Evolutionary conservation across 1,140 invertebrate species (phyloP).

Genomic region (Drosophila novamexicana): DNA sequence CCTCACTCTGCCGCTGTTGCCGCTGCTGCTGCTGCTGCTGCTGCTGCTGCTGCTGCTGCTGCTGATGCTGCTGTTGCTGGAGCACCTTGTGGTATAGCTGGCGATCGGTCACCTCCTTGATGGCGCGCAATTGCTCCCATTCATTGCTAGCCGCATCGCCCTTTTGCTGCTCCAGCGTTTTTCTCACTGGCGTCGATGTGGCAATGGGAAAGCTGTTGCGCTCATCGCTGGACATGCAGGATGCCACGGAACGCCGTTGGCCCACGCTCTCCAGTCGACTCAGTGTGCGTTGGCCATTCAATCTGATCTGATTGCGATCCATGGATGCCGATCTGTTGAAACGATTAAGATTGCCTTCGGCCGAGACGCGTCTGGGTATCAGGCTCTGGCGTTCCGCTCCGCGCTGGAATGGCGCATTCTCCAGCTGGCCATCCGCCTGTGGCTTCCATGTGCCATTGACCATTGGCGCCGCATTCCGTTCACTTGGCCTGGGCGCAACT

Average conservation of each 20-base stretch:
- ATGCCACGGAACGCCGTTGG: conserved; percentile 39
- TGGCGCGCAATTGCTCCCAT: conserved; percentile 75
- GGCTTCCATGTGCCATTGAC: neutral
- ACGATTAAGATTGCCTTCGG: conserved; percentile 25
- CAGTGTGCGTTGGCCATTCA: neutral
- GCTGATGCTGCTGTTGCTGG: conserved; percentile 40
- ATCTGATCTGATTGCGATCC: conserved; percentile 68
- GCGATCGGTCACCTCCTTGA: conserved; percentile 77
- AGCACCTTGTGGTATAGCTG: conserved; percentile 73
- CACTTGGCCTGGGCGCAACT: neutral
- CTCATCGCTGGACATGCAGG: conserved; percentile 5
- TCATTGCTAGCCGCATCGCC: conserved; percentile 33
- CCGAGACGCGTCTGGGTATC: conserved; percentile 64
- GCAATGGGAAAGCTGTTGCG: conserved; percentile 23
- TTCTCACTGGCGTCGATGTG: conserved; percentile 46
- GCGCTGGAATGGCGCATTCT: conserved; percentile 39
- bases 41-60: conserved; percentile 51
- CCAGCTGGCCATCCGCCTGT: neutral
- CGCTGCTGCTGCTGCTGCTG: conserved; percentile 25
- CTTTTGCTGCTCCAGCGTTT: conserved; percentile 4
- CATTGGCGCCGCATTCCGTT: no score
- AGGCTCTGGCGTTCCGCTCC: conserved; percentile 65
- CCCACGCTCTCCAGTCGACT: conserved; percentile 32
- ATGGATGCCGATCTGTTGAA: conserved; percentile 66
- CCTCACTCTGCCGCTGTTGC: conserved; percentile 34